These are phyloP conservation scores for Drosophila macrospina DNA, from an alignment of 2,888 invertebrate genomes.

Conservation along the genomic window DNA sequence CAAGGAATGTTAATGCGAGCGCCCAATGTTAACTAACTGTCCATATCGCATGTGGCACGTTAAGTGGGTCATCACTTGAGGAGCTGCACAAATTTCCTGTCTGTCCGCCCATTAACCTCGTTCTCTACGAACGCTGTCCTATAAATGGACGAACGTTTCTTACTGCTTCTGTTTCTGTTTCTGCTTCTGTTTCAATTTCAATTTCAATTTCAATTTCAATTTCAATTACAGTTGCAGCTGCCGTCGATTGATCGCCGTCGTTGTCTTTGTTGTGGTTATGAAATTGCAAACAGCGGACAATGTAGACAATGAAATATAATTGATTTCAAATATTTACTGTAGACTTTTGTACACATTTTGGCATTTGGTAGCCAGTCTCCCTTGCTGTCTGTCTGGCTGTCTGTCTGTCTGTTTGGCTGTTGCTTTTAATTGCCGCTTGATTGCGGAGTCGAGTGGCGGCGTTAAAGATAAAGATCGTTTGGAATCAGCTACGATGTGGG, in stretches of 20 bases:
- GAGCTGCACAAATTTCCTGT: slow-evolving; percentile 33
- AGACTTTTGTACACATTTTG: slow-evolving; percentile 45
- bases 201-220: slow-evolving; percentile 7
- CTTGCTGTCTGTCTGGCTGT: background rate
- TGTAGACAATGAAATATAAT: slow-evolving; percentile 67
- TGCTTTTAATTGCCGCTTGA: slow-evolving; percentile 74
- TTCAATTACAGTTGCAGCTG: slow-evolving; percentile 26
- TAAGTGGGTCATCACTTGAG: slow-evolving; percentile 28
- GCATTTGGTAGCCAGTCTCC: slow-evolving; percentile 47
- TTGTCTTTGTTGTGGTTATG: slow-evolving; percentile 72
- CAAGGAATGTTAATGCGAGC: too few species aligned
- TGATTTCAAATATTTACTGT: slow-evolving; percentile 76
- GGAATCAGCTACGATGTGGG: slow-evolving; percentile 43
- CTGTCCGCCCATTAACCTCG: slow-evolving; percentile 35
- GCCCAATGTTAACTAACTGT: too few species aligned
- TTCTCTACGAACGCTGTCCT: slow-evolving; percentile 19
- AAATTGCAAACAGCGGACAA: slow-evolving; percentile 62
- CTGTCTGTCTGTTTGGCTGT: background rate
- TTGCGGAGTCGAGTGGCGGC: slow-evolving; percentile 57
- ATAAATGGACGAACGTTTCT: slow-evolving; percentile 39
- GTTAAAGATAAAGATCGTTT: slow-evolving; percentile 54
- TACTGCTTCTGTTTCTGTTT: background rate
- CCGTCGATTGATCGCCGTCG: slow-evolving; percentile 12
- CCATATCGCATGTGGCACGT: background rate
- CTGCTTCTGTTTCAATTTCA: slow-evolving; percentile 5